Evolutionary conservation across 2,888 invertebrate species (phyloP).

Genomic region (Lymantria dispar): DNA sequence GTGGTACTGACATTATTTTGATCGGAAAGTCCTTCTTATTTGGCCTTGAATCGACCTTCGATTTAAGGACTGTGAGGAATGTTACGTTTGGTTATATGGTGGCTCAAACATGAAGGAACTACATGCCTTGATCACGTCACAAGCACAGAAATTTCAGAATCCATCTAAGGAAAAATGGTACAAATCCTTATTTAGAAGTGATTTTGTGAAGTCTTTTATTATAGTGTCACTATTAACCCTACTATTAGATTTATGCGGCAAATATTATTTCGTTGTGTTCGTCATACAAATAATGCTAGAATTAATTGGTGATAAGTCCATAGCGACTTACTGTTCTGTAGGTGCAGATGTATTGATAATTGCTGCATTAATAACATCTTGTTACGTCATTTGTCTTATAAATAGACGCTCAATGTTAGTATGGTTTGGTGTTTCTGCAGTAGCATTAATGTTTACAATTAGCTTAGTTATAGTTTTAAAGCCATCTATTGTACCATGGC

Average conservation of each 20-base stretch:
- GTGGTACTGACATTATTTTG: slow-evolving; percentile 36
- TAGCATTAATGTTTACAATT: neutral
- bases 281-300: neutral
- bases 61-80: slow-evolving; percentile 38
- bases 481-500: neutral
- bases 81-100: slow-evolving; percentile 43
- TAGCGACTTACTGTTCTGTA: neutral
- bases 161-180: slow-evolving; percentile 9
- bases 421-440: neutral
- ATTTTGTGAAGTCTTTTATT: slow-evolving; percentile 39
- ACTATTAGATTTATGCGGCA: slow-evolving; percentile 2
- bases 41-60: slow-evolving; percentile 45
- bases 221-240: slow-evolving; percentile 4
- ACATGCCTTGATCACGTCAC: slow-evolving; percentile 26
- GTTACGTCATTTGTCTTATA: neutral
- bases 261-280: neutral
- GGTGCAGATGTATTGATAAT: neutral
- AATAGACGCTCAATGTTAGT: neutral
- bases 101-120: slow-evolving; percentile 34
- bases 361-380: neutral
- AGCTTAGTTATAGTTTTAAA: neutral
- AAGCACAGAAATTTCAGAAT: slow-evolving; percentile 16
- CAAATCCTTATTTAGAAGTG: slow-evolving; percentile 27
- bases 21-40: slow-evolving; percentile 49
- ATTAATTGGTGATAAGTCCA: no score